Conservation (phyloP, 2,113 vertebrate genomes). For the Engystomops pustulosus region DNA sequence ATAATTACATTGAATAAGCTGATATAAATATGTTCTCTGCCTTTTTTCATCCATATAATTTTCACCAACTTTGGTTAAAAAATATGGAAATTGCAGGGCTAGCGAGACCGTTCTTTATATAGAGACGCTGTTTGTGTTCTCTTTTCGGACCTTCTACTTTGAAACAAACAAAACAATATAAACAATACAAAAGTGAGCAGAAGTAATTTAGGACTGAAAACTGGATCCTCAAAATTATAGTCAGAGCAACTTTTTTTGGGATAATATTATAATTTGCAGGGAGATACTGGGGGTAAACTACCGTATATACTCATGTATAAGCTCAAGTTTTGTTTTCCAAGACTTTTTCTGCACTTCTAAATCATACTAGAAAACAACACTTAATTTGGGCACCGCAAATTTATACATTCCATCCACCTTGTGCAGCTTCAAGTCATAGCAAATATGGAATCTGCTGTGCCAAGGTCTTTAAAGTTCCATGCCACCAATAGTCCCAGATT, state of each 20-base stretch:
- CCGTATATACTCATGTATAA: no score
- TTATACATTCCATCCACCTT: no score
- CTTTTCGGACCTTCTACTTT: conserved; percentile 6
- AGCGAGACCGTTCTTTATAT: conserved; percentile 36
- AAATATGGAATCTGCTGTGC: no score
- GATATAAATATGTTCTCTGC: conserved; percentile 26
- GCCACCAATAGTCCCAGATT: no score
- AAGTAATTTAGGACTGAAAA: not conserved
- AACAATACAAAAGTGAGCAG: conserved; percentile 4
- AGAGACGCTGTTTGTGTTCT: conserved; percentile 21
- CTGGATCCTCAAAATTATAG: no score
- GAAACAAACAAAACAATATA: conserved; percentile 24
- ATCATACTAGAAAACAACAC: no score
- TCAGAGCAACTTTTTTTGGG: no score
- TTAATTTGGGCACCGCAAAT: no score
- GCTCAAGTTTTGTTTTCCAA: no score
- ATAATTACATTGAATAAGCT: conserved; percentile 40
- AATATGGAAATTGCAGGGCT: conserved; percentile 42
- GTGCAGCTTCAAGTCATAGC: no score
- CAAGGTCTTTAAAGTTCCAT: no score
- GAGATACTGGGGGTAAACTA: not conserved
- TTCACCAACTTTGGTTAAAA: conserved; percentile 37
- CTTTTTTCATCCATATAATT: conserved; percentile 35
- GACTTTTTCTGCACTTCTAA: no score
- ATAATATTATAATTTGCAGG: not conserved